These are phyloP conservation scores for Trialeurodes vaporariorum DNA, from an alignment of 1,140 invertebrate species.

Conservation along the genomic window DNA sequence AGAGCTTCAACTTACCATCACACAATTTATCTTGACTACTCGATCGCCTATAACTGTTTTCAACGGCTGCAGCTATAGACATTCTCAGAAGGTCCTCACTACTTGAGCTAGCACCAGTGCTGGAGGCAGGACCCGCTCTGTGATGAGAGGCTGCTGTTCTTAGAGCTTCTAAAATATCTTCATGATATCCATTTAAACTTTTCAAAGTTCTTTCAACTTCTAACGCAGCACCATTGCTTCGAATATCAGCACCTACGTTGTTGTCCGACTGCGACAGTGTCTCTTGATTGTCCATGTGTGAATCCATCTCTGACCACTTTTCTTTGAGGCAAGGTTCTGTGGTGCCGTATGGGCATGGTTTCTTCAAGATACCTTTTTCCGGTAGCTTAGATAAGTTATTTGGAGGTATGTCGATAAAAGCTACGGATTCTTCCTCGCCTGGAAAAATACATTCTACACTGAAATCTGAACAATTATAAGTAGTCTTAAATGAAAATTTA, in stretches of 20 bases:
- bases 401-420: slow-evolving; percentile 65
- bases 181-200: slow-evolving; percentile 82
- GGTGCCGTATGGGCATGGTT: slow-evolving; percentile 58
- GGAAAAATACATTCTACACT: too few species aligned
- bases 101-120: slow-evolving; percentile 19
- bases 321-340: slow-evolving; percentile 30
- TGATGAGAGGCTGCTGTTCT: slow-evolving; percentile 46
- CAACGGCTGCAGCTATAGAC: slow-evolving; percentile 22
- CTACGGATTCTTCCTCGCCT: slow-evolving; percentile 57
- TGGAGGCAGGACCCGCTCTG: slow-evolving; percentile 13
- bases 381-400: slow-evolving; percentile 64
- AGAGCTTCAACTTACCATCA: slow-evolving; percentile 21
- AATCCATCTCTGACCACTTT: slow-evolving; percentile 48
- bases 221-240: slow-evolving; percentile 35
- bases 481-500: too few species aligned
- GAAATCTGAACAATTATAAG: too few species aligned
- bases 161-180: slow-evolving; percentile 78
- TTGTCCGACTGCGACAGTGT: slow-evolving; percentile 49
- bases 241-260: slow-evolving; percentile 32
- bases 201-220: slow-evolving; percentile 74
- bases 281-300: slow-evolving; percentile 42
- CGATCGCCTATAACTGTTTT: slow-evolving; percentile 22
- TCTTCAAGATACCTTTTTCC: slow-evolving; percentile 79
- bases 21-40: slow-evolving; percentile 27
- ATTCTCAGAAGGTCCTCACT: slow-evolving; percentile 25